phyloP scores from a whole-genome alignment of 2,888 invertebrate species.

The Coecobrya sp. region DNA sequence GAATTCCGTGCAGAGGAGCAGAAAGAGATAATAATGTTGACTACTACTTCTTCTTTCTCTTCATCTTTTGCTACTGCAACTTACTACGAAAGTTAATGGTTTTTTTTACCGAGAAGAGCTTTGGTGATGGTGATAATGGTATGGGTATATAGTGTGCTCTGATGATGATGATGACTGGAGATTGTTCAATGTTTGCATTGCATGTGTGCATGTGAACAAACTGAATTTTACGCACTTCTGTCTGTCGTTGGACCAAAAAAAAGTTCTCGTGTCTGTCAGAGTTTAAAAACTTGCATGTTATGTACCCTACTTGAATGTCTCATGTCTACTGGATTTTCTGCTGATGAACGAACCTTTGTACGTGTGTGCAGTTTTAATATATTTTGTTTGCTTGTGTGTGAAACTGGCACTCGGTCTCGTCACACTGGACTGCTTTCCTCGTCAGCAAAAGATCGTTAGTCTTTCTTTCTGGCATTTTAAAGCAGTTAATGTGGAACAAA shows the following conservation, averaged over 20 bases:
- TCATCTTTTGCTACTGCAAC: slow-evolving; percentile 1
- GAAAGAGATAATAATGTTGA: slow-evolving; percentile 15
- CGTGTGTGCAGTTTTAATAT: slow-evolving; percentile 47
- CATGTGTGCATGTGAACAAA: slow-evolving; percentile 56
- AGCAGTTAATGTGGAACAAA: slow-evolving; percentile 74
- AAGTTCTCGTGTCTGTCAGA: slow-evolving; percentile 69
- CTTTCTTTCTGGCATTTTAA: slow-evolving; percentile 50
- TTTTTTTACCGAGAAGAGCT: not conserved
- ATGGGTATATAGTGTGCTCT: not conserved
- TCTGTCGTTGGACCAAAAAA: slow-evolving; percentile 10
- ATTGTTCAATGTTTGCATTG: slow-evolving; percentile 58
- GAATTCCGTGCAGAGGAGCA: not conserved
- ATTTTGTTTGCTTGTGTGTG: slow-evolving; percentile 64
- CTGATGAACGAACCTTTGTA: slow-evolving; percentile 19
- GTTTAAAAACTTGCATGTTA: slow-evolving; percentile 17
- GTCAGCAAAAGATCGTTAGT: not conserved
- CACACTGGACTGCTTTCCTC: slow-evolving; percentile 78
- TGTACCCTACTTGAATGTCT: slow-evolving; percentile 7
- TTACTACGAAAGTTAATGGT: slow-evolving; percentile 9
- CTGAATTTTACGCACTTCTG: slow-evolving; percentile 59
- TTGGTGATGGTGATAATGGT: not conserved
- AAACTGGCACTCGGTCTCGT: slow-evolving; percentile 76
- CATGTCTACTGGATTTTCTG: slow-evolving; percentile 18
- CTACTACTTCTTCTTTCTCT: not conserved
- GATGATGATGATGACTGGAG: not conserved